Evolutionary conservation across 2,888 invertebrate genomes (phyloP).

Genomic region (Actias luna): DNA sequence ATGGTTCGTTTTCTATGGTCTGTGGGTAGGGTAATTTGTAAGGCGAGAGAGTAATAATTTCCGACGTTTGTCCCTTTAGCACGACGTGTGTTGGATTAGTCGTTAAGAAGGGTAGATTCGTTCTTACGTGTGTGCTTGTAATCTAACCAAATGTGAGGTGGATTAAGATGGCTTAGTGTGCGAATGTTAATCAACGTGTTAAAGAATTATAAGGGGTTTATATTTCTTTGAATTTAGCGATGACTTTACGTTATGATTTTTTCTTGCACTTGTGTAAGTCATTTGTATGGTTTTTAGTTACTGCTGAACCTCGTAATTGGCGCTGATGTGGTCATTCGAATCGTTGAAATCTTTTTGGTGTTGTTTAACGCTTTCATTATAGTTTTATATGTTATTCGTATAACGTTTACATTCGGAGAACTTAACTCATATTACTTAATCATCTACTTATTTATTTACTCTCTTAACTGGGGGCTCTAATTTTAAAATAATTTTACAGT

Average conservation of each 20-base stretch:
- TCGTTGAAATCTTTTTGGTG: no score
- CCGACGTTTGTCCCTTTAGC: conserved; percentile 37
- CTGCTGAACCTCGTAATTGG: no score
- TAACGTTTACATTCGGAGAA: no score
- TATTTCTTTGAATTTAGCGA: background rate
- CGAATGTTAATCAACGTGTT: conserved; percentile 7
- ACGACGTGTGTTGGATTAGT: conserved; percentile 46
- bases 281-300: no score
- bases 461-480: no score
- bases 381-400: no score
- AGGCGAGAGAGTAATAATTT: conserved; percentile 68
- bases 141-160: conserved; percentile 16
- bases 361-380: no score
- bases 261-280: no score
- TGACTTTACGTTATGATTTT: background rate
- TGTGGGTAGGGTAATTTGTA: conserved; percentile 64
- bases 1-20: background rate
- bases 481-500: no score
- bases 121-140: conserved; percentile 18
- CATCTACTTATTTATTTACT: no score
- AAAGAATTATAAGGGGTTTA: background rate
- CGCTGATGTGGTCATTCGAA: no score
- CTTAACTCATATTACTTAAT: no score
- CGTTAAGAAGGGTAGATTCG: conserved; percentile 34
- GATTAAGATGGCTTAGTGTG: background rate